Evolutionary conservation across 2,888 invertebrate genomes (phyloP).

Genomic region (Bombylius major): DNA sequence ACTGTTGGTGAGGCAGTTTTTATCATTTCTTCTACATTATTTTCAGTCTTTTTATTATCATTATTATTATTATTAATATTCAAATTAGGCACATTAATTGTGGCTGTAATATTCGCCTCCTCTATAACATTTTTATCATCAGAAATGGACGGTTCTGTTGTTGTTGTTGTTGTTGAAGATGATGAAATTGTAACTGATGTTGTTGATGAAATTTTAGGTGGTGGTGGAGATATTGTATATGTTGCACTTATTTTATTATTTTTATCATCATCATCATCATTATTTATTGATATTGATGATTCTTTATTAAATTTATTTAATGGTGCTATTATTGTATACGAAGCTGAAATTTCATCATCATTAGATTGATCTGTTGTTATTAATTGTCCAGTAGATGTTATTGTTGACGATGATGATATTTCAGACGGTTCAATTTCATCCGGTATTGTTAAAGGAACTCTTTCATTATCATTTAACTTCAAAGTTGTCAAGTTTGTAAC

Average conservation of each 20-base stretch:
- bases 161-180: neutral
- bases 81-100: constrained; percentile 13
- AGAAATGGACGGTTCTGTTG: neutral
- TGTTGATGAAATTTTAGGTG: constrained; percentile 1
- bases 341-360: constrained; percentile 15
- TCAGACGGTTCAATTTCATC: constrained; percentile 8
- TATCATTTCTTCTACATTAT: constrained; percentile 5
- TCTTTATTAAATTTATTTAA: neutral
- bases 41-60: constrained; percentile 18
- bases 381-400: neutral
- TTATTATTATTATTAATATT: neutral
- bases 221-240: constrained; percentile 14
- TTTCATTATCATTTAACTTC: constrained; percentile 16
- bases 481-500: constrained; percentile 15
- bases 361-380: neutral
- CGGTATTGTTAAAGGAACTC: constrained; percentile 16
- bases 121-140: neutral
- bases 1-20: constrained; percentile 8
- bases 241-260: constrained; percentile 26
- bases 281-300: neutral
- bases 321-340: constrained; percentile 15
- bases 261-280: constrained; percentile 14
- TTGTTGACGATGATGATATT: constrained; percentile 5
- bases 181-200: constrained; percentile 3
- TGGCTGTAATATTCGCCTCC: constrained; percentile 7